Base-by-base conservation (phyloP, 1,140 invertebrate species). In the Meteorus sp. region DNA sequence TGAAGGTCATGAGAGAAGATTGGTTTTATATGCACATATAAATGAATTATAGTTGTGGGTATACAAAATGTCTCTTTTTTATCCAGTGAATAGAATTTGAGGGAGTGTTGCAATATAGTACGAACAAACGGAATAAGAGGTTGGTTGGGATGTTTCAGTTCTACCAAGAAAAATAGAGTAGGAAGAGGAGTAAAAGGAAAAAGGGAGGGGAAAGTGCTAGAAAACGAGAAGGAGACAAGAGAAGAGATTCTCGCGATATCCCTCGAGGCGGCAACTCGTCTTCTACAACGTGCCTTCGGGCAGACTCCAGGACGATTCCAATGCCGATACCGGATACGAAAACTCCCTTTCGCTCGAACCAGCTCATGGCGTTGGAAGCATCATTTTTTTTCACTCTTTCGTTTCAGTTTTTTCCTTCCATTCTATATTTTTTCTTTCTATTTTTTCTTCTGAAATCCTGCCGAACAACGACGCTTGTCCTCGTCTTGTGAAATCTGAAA, bases 261-360 rank as follows among this genome's bases (percentile, higher is more conserved):
- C 29, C 19, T 15, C 50, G 50, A 52, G 50, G 50, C 33, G 19
- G 50, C 45, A 48, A 48, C 45, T 48, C 45, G 45, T 48, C 45
- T 48, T 48, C 45, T 48, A 23, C 22, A 48, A 48, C 45, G 45
- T 48, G 45, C 45, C 23, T 48, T 22, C 45, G 17, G 27, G 45
- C 45, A 11, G 45, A 48, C 45, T 48, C 45, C 27, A 22, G 25
- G 23, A 48, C 45, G 45, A 48, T 48, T 48, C 23, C 25, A 48
- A 48, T n/a, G 45, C 25, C 45, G 45, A 48, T 48, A 48, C 45
- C 45, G 45, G 31, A 39, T 13, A 54, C 35, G 52, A 44, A 59
- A 59, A 59, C 43, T 60, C 23, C 23, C 23, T 25, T 48, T 15
- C 20, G 19, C 43, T 41, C 13, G 29, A 52, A 59, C 44, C 44